Evolutionary conservation across 1,140 invertebrate genomes (phyloP), one percentile per base, ranked within the genome.

Genomic region (Brachionus rubens): DNA sequence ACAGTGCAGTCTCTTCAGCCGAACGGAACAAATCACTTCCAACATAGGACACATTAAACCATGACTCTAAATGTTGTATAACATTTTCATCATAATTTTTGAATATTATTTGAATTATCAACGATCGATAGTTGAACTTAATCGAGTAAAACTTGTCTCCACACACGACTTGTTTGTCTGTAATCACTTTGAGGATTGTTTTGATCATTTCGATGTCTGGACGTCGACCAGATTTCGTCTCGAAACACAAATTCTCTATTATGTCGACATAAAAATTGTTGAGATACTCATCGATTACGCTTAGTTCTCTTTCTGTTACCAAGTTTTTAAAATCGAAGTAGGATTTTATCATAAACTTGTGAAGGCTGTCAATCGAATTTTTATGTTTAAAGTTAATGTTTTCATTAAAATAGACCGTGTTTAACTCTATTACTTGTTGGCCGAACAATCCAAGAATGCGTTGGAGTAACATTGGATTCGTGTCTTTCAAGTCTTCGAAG

Each of bases 81-180:
- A 65, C 59, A 21, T 30, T 43, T 7, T 65, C 19, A 21, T 9
- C 7, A 43, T 65, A 12, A 43, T 65, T 65, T 28, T 65, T 65
- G 41, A 43, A 65, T 43, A 65, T 43, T 43, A 65, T 46, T 43
- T 65, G 59, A 43, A 65, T 65, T 43, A 65, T 43, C 24, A 43
- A 41, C 1, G 33, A 65, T 21, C 59, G 40, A 43, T 65, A 41
- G 19, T 14, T 65, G 7, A 65, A 65, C 24, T 65, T 41, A 10
- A 65, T 9, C 21, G 7, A 36, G 21, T 21, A 43, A 65, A 30
- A n/a, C n/a, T n/a, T n/a, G n/a, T n/a, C n/a, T n/a, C n/a, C n/a
- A n/a, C n/a, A n/a, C n/a, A n/a, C n/a, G n/a, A n/a, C n/a, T n/a
- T n/a, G n/a, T 43, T 26, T 65, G n/a, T 12, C n/a, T 43, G 59